Conservation (phyloP, 2,888 invertebrate species). For the Cephonodes hylas region DNA sequence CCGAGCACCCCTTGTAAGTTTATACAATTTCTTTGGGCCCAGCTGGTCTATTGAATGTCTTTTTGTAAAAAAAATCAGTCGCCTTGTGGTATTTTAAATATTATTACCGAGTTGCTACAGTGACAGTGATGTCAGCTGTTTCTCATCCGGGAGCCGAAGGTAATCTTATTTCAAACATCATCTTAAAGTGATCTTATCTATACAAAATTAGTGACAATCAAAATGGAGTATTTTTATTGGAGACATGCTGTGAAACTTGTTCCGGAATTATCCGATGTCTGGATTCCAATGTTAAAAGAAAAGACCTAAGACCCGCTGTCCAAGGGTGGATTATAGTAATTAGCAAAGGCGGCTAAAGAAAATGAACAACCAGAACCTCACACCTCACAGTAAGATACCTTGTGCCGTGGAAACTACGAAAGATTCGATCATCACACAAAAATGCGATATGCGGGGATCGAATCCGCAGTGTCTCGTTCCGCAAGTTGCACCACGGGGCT, state of each 20-base stretch:
- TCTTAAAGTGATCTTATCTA: no score
- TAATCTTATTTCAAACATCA: conserved; percentile 19
- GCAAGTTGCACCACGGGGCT: neutral
- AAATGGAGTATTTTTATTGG: no score
- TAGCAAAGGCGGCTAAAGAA: no score
- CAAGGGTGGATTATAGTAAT: no score
- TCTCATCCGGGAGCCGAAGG: neutral
- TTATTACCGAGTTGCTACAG: neutral
- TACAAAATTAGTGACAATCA: no score
- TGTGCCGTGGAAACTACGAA: neutral
- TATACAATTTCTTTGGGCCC: conserved; percentile 71
- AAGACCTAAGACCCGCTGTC: no score
- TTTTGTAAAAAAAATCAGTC: conserved; percentile 34
- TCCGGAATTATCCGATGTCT: no score
- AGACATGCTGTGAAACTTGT: no score
- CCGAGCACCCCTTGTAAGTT: conserved; percentile 60
- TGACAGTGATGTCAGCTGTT: conserved; percentile 1
- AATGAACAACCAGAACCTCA: no score
- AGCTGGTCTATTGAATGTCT: conserved; percentile 72
- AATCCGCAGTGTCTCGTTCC: neutral
- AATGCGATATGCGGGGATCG: no score
- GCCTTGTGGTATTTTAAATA: neutral
- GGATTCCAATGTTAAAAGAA: no score
- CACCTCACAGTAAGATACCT: neutral
- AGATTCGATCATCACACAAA: neutral